Conservation (phyloP, 2,888 invertebrate species). For the Anarsia innoxiella region DNA sequence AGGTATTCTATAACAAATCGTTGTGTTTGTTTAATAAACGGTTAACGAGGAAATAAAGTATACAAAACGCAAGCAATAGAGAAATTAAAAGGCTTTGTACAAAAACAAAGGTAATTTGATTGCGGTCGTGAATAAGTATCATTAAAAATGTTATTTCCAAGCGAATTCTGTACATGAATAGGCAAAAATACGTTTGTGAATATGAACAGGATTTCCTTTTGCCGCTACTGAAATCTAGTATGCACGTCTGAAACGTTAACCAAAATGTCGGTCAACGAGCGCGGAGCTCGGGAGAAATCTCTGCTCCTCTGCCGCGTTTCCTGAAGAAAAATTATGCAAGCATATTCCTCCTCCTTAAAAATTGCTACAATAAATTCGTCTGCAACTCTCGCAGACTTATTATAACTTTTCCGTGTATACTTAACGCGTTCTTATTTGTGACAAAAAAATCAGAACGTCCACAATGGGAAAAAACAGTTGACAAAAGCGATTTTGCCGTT, state of each 20-base stretch:
- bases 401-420: slow-evolving; percentile 33
- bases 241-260: slow-evolving; percentile 8
- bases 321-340: slow-evolving; percentile 16
- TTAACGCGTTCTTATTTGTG: slow-evolving; percentile 30
- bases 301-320: slow-evolving; percentile 8
- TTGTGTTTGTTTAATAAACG: too few species aligned
- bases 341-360: slow-evolving; percentile 17
- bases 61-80: too few species aligned
- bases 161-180: too few species aligned
- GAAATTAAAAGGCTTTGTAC: too few species aligned
- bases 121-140: too few species aligned
- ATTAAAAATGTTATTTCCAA: too few species aligned
- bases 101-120: too few species aligned
- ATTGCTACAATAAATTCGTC: slow-evolving; percentile 21
- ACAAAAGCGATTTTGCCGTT: slow-evolving; percentile 68
- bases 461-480: slow-evolving; percentile 54
- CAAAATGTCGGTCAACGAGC: slow-evolving; percentile 10
- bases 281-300: slow-evolving; percentile 7
- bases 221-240: slow-evolving; percentile 2
- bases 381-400: slow-evolving; percentile 33
- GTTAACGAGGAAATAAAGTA: too few species aligned
- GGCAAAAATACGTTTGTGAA: too few species aligned
- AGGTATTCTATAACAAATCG: too few species aligned
- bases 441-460: slow-evolving; percentile 42
- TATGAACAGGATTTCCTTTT: slow-evolving; percentile 1